Evolutionary conservation across 2,888 invertebrate genomes (phyloP), one percentile per base, ranked within the genome.

Genomic region (Eupithecia pulchellata): DNA sequence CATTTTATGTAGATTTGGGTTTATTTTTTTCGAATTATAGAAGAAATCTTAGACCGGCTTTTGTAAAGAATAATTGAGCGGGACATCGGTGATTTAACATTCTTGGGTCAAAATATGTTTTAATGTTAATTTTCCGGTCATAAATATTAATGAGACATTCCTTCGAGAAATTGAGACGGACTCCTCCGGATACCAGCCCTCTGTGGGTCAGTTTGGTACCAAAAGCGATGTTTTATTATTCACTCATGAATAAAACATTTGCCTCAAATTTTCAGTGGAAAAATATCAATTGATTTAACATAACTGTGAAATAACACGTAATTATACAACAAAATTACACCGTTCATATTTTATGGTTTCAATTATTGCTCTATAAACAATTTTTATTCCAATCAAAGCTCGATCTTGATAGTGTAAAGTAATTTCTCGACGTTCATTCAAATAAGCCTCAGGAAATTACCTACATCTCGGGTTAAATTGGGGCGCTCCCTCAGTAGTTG

Each of bases 91-190:
- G 82, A 86, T 87, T 82, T 80, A 78, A 83, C 69, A 79, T 73
- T 77, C 81, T 82, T 81, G 84, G 86, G 86, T 87, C 88, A 89
- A 89, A 90, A 89, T 83, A 89, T 88, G 87, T 88, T 90, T 89
- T 90, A 90, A 91, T 89, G 89, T 89, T 91, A 91, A 91, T 91
- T 90, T 91, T 89, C 88, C 87, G 87, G 86, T 86, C 88, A 91
- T 91, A 91, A 91, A 92, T 92, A 91, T 91, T 91, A 88, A 92
- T 92, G 88, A 86, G 88, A 88, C 86, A 89, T 87, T 88, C 87
- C 80, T 84, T 82, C 83, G 83, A 79, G 71, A 65, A 25, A 57
- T 30, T 78, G 82, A 83, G 79, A 30, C 63, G 55, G 55, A 25
- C 68, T 68, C 63, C 39, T 68, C 57, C 57, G 32, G 57, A 57